These are phyloP conservation scores for Lepidothrix coronata DNA, from an alignment of 2,113 vertebrate species.

Conservation along the genomic window DNA sequence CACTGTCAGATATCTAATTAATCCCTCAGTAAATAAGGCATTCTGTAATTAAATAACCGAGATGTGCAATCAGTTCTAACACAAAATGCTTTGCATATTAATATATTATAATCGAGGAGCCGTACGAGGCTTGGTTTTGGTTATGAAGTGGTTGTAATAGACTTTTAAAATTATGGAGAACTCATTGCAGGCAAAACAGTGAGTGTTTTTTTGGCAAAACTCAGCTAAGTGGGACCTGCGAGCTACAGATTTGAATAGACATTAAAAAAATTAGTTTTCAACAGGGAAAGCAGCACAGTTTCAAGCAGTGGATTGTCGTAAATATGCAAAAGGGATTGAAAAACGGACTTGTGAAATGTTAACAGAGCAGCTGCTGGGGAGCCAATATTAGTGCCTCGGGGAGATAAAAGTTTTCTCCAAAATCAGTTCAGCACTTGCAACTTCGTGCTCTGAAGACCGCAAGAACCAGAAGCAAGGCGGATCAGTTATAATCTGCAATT, in stretches of 20 bases:
- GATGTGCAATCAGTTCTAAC: slow-evolving; percentile 25
- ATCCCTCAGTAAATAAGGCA: slow-evolving; percentile 43
- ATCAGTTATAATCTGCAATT: fast-evolving
- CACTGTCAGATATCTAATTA: slow-evolving; percentile 17
- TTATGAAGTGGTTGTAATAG: background rate
- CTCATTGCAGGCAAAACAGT: background rate
- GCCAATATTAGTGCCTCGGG: fast-evolving
- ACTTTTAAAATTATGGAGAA: background rate
- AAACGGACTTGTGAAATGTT: background rate
- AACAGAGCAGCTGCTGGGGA: background rate
- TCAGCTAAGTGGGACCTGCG: background rate
- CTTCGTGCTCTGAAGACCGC: background rate
- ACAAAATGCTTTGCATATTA: slow-evolving; percentile 11
- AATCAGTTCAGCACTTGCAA: background rate
- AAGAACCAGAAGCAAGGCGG: background rate
- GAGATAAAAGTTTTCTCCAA: background rate
- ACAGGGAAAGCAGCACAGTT: background rate
- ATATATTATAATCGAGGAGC: background rate
- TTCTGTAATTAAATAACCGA: background rate
- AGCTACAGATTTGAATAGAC: background rate
- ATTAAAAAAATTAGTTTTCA: background rate
- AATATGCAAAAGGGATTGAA: background rate
- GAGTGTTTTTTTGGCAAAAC: background rate
- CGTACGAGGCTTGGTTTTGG: background rate
- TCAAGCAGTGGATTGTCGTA: background rate